Conservation (phyloP, 2,797 vertebrate species). For the Simalia tracyae region DNA sequence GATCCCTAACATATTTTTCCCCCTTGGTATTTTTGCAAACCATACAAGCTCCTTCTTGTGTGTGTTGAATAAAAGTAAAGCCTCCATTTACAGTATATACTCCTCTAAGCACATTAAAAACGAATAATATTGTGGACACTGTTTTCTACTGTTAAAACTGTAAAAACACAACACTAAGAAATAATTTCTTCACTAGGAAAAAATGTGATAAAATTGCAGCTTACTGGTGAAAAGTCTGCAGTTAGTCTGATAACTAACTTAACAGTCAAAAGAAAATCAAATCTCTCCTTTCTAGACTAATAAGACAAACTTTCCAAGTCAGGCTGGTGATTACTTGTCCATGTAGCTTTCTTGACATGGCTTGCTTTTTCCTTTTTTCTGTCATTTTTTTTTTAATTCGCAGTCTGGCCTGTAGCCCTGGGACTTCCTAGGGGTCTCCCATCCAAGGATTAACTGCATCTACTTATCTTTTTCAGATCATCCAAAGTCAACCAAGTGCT, state of each 20-base stretch:
- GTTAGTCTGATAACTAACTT: not conserved
- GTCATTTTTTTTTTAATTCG: not conserved
- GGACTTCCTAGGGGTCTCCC: no score
- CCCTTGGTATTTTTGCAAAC: not conserved
- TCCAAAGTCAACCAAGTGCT: no score
- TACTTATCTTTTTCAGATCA: no score
- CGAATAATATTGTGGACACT: not conserved
- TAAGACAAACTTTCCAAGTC: not conserved
- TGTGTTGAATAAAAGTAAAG: not conserved
- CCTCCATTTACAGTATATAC: not conserved
- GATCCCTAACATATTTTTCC: not conserved
- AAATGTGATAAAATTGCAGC: not conserved
- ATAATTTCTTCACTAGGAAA: not conserved
- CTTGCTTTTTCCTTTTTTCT: not conserved
- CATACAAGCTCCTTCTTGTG: not conserved
- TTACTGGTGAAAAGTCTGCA: not conserved
- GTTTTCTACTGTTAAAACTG: not conserved
- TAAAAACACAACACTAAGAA: not conserved
- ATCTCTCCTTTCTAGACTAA: not conserved
- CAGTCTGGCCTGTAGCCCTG: no score
- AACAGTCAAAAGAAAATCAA: not conserved
- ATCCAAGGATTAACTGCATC: no score
- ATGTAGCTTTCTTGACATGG: not conserved
- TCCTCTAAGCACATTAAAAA: not conserved
- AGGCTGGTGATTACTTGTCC: not conserved